Conservation (phyloP, 2,113 vertebrate genomes). For the Panthera leo region DNA sequence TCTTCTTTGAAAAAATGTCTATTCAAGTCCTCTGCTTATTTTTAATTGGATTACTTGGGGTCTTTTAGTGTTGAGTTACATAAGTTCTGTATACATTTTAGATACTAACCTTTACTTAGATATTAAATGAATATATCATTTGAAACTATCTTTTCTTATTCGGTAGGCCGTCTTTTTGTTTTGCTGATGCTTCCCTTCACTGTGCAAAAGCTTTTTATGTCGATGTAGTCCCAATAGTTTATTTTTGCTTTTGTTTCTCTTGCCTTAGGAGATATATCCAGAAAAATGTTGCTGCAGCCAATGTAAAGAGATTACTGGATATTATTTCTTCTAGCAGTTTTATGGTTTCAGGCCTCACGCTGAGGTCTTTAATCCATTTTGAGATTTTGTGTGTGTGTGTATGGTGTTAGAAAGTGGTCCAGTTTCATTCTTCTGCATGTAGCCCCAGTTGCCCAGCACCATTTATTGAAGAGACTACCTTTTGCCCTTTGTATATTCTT, state of each 20-base stretch:
- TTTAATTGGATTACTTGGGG: not conserved
- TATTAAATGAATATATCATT: not conserved
- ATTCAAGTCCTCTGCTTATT: not conserved
- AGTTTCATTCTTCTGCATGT: not conserved
- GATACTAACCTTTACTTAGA: not conserved
- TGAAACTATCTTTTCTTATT: not conserved
- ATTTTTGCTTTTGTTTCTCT: not conserved
- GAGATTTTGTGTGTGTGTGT: not conserved
- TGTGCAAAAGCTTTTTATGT: not conserved
- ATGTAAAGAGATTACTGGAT: not conserved
- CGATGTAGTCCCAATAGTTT: not conserved
- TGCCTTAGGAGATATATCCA: not conserved
- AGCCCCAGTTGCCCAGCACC: not conserved
- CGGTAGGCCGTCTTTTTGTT: not conserved
- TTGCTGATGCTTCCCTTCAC: not conserved
- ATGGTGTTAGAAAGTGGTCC: not conserved
- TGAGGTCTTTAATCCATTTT: not conserved
- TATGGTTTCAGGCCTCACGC: not conserved
- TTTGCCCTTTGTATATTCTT: not conserved
- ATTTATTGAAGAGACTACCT: not conserved
- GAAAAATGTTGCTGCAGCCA: not conserved
- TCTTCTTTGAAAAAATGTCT: not conserved
- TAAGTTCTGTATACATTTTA: not conserved
- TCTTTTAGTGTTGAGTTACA: not conserved
- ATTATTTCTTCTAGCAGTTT: not conserved